These are phyloP conservation scores for Criorhina ranunculi DNA, from an alignment of 2,888 invertebrate species.

Conservation along the genomic window DNA sequence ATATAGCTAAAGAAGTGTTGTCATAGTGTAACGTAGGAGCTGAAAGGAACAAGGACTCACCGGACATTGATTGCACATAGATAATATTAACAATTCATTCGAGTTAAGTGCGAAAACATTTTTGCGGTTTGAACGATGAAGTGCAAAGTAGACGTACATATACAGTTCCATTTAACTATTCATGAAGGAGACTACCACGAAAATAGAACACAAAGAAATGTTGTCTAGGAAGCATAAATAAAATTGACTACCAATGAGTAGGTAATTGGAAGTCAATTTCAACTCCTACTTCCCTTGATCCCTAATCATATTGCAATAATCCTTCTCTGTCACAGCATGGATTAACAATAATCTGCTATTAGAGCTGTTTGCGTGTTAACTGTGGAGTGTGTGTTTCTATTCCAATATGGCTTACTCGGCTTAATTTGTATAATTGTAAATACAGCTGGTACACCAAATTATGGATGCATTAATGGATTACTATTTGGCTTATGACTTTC, in stretches of 20 bases:
- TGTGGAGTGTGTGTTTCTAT: not conserved
- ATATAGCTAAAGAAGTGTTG: not conserved
- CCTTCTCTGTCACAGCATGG: not conserved
- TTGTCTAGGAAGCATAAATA: too few relatives aligned
- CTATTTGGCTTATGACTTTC: not conserved
- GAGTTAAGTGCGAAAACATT: conserved; percentile 31
- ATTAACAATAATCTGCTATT: conserved; percentile 1
- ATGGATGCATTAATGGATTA: not conserved
- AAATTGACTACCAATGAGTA: not conserved
- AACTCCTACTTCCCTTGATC: not conserved
- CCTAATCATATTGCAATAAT: not conserved
- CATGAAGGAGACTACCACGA: not conserved
- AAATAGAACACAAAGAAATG: not conserved
- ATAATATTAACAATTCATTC: conserved; percentile 33
- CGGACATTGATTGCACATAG: conserved; percentile 10
- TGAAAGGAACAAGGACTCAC: not conserved
- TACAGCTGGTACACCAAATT: not conserved
- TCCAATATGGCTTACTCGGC: not conserved
- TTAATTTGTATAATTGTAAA: not conserved
- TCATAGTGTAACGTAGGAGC: conserved; percentile 5
- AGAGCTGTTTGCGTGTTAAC: not conserved
- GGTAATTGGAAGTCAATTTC: not conserved
- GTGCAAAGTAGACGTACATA: too few relatives aligned
- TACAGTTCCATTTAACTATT: not conserved
- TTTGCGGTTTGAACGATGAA: conserved; percentile 1